Conservation (phyloP, 2,797 vertebrate genomes). For the Luscinia megarhynchos region DNA sequence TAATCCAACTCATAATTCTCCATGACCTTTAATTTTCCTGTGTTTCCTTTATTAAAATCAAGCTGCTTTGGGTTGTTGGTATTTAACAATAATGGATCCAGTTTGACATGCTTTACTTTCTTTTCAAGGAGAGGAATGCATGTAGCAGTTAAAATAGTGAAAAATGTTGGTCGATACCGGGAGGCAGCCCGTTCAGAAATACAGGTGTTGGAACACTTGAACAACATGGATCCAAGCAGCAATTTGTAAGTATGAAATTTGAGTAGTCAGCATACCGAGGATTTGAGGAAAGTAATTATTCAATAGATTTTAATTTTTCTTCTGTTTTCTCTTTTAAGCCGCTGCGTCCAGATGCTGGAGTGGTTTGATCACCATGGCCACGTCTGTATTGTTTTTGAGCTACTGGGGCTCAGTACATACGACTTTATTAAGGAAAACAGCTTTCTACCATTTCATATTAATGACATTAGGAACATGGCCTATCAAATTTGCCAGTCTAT, state of each 20-base stretch:
- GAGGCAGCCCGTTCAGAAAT: slow-evolving; percentile 96
- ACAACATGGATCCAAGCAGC: slow-evolving; percentile 85
- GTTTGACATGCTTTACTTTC: slow-evolving; percentile 26
- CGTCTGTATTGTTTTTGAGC: slow-evolving; percentile 93
- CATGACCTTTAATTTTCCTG: not conserved
- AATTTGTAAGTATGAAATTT: slow-evolving; percentile 84
- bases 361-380: slow-evolving; percentile 97
- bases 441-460: slow-evolving; percentile 92
- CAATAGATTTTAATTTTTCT: not conserved
- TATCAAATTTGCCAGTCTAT: slow-evolving; percentile 92
- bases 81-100: not conserved
- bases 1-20: not conserved
- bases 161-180: slow-evolving; percentile 95
- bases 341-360: slow-evolving; percentile 93
- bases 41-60: not conserved
- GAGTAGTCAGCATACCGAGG: not conserved
- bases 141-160: slow-evolving; percentile 97
- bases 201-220: slow-evolving; percentile 91
- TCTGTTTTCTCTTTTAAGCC: slow-evolving; percentile 75
- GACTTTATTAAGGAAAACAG: slow-evolving; percentile 98
- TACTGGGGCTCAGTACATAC: slow-evolving; percentile 95
- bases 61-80: not conserved
- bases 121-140: slow-evolving; percentile 84
- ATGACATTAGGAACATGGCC: slow-evolving; percentile 94
- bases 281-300: not conserved